phyloP scores from a whole-genome alignment of 2,797 vertebrate genomes.

The Bradypus variegatus region DNA sequence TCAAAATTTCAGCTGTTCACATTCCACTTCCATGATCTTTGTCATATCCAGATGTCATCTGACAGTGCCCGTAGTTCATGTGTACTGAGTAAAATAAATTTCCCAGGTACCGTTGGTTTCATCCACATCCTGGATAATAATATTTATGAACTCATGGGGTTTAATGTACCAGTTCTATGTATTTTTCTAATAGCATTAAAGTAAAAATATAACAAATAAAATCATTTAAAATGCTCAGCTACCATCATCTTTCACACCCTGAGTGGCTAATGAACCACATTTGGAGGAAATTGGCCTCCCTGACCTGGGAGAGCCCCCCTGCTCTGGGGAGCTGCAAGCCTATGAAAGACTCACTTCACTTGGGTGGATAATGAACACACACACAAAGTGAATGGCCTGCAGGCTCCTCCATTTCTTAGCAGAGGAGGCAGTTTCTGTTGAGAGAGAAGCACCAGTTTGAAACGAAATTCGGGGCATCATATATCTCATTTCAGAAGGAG shows the following conservation, averaged over 20 bases:
- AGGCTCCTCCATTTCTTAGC: neutral
- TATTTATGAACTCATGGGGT: neutral
- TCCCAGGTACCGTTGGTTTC: slow-evolving; percentile 3
- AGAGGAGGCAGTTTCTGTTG: neutral
- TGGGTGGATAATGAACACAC: neutral
- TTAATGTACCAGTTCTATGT: neutral
- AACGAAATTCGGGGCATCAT: neutral
- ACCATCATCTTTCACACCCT: neutral
- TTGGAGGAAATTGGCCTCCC: slow-evolving; percentile 2
- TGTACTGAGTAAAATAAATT: neutral
- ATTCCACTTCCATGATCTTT: neutral
- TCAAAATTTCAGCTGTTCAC: neutral
- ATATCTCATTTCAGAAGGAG: slow-evolving; percentile 15
- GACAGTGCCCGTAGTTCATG: neutral
- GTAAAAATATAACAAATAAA: slow-evolving; percentile 23
- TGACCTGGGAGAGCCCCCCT: slow-evolving; percentile 11
- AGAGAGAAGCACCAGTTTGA: neutral
- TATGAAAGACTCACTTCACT: neutral
- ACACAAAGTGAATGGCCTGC: neutral
- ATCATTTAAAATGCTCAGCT: slow-evolving; percentile 17
- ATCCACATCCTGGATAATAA: neutral
- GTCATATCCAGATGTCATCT: neutral
- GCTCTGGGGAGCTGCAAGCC: neutral
- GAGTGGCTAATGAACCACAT: neutral
- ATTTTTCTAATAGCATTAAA: slow-evolving; percentile 27